These are phyloP conservation scores for Phalacrocorax aristotelis DNA, from an alignment of 2,113 vertebrate genomes.

Conservation along the genomic window DNA sequence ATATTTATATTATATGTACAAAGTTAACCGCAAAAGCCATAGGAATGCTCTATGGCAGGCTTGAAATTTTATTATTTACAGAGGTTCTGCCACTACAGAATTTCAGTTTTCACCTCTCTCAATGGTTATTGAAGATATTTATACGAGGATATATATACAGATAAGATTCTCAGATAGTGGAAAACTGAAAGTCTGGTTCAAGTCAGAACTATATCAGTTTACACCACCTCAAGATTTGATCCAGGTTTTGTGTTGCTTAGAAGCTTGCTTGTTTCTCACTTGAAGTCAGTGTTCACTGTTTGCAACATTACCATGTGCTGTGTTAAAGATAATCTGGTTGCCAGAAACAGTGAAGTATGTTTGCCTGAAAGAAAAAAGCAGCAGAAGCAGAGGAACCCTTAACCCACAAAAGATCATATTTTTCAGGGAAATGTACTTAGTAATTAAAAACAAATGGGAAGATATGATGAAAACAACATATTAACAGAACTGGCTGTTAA, in stretches of 20 bases:
- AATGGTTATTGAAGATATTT: neutral
- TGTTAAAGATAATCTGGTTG: constrained; percentile 22
- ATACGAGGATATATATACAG: neutral
- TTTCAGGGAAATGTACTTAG: neutral
- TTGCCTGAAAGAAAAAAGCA: constrained; percentile 12
- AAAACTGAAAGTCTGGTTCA: neutral
- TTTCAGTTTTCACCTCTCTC: neutral
- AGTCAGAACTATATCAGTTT: neutral
- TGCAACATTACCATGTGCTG: neutral
- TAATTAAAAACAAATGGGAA: constrained; percentile 38
- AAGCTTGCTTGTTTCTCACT: neutral
- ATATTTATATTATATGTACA: neutral
- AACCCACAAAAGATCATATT: neutral
- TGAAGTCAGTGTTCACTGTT: neutral
- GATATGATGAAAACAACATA: neutral
- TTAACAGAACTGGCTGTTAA: neutral
- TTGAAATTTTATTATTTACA: constrained; percentile 6
- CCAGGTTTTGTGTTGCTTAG: neutral
- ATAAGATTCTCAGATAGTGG: neutral
- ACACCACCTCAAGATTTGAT: neutral
- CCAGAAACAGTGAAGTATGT: constrained; percentile 23
- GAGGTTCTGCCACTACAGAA: neutral
- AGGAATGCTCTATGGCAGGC: constrained; percentile 18
- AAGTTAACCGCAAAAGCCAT: constrained; percentile 29
- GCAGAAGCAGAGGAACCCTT: constrained; percentile 12